These are phyloP conservation scores for Heliconius cydno DNA, from an alignment of 2,888 invertebrate genomes.

Conservation along the genomic window DNA sequence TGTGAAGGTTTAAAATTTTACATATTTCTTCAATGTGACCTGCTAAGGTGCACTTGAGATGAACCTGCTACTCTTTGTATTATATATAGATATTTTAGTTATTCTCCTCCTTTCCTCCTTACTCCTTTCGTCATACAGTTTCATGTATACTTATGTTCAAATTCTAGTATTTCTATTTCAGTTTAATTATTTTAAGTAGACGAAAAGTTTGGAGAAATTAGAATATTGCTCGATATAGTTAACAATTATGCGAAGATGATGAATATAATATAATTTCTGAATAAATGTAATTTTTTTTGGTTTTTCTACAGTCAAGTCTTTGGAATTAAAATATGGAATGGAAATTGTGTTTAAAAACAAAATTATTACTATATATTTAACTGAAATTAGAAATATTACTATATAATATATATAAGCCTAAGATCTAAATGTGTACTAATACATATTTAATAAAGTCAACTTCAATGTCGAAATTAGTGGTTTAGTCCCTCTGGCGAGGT, in stretches of 20 bases:
- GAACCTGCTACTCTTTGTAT: background rate
- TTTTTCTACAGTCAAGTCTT: too few relatives aligned
- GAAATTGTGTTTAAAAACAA: background rate
- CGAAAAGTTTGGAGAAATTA: too few relatives aligned
- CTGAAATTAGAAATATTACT: background rate
- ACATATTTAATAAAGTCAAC: background rate
- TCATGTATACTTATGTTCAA: background rate
- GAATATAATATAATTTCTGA: too few relatives aligned
- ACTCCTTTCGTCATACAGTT: background rate
- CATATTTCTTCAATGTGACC: slow-evolving; percentile 4
- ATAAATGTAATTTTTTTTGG: too few relatives aligned
- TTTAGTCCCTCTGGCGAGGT: slow-evolving; percentile 47
- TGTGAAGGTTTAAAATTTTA: slow-evolving; percentile 30
- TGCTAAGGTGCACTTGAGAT: background rate
- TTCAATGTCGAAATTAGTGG: slow-evolving; percentile 27
- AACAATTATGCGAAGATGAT: too few relatives aligned
- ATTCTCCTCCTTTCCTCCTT: too few relatives aligned
- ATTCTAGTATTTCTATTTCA: too few relatives aligned
- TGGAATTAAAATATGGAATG: too few relatives aligned
- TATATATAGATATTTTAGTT: too few relatives aligned
- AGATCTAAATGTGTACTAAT: background rate
- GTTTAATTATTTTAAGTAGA: too few relatives aligned
- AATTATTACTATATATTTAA: background rate
- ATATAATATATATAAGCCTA: background rate
- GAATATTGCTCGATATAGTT: too few relatives aligned